Base-by-base conservation (phyloP, 2,113 vertebrate genomes). In the Ailurus styani region DNA sequence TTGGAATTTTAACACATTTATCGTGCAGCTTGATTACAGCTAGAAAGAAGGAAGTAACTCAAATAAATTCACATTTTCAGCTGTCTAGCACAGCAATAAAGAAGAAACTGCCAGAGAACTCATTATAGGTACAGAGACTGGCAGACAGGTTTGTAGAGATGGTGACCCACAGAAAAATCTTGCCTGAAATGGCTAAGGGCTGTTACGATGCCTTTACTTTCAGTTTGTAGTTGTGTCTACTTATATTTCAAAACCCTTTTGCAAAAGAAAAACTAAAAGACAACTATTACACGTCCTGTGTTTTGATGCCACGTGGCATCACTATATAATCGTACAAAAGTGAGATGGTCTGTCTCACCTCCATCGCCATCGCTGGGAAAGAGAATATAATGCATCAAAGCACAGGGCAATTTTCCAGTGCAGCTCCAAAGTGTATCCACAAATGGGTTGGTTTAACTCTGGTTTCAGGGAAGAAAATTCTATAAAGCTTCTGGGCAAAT, bases 1-100 rank as follows among this genome's bases (percentile, higher is more conserved):
- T 87, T 97, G 84, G 95, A 98, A 95, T 98, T 98, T 95, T 89
- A 97, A 90, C 83, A 77, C 37, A 20, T n/a, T n/a, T 72, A 89
- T 62, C 31, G 72, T 93, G 37, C 23, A 68, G 79, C 87, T 90
- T 95, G 83, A 90, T 89, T 95, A 81, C 79, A 97, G 52, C 37
- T 52, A 86, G 85, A 68, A 93, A 94, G 95, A 88, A 93, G 72
- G 82, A 81, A 91, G 57, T 66, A 78, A 62, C 54, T 94, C 85
- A 77, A n/a, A 90, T 66, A 50, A 79, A 91, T 45, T 40, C 54
- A 84, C 23, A 3, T 62, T 91, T 82, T 81, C 95, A 57, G 47
- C 18, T 87, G 77, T 73, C 86, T 29, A 18, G 66, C 14, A 50
- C 9, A 54, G 66, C 7, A 54, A 50, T n/a, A 85, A 87, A 87